Conservation (phyloP, 1,140 invertebrate species). For the Drosophila kanapiae region DNA sequence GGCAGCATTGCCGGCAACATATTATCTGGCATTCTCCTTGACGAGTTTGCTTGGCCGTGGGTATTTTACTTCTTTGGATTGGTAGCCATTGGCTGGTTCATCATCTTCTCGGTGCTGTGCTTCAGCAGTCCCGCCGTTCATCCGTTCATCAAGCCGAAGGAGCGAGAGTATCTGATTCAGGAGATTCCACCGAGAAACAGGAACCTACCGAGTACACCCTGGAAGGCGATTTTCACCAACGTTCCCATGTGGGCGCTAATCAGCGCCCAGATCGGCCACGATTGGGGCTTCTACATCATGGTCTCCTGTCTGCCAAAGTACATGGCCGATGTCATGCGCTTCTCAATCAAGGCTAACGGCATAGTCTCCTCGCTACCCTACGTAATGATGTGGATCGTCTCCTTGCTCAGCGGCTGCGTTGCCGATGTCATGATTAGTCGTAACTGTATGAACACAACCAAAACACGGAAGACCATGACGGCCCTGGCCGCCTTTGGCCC, state of each 20-base stretch:
- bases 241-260: slow-evolving; percentile 87
- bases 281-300: slow-evolving; percentile 95
- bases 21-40: slow-evolving; percentile 89
- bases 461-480: slow-evolving; percentile 20
- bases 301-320: slow-evolving; percentile 92
- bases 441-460: slow-evolving; percentile 11
- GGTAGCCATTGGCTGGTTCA: slow-evolving; percentile 89
- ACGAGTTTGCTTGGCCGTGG: slow-evolving; percentile 88
- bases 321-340: slow-evolving; percentile 53
- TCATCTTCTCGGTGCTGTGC: slow-evolving; percentile 85
- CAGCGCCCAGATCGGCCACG: slow-evolving; percentile 89
- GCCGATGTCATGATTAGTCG: slow-evolving; percentile 52
- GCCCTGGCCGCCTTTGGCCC: slow-evolving; percentile 44
- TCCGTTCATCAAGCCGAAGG: slow-evolving; percentile 89
- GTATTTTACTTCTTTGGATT: slow-evolving; percentile 93
- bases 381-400: slow-evolving; percentile 54
- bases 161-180: slow-evolving; percentile 88
- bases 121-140: slow-evolving; percentile 88
- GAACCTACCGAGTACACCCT: slow-evolving; percentile 85
- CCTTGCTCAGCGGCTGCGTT: slow-evolving; percentile 34
- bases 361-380: slow-evolving; percentile 63
- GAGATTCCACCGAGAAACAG: slow-evolving; percentile 37
- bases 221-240: slow-evolving; percentile 88
- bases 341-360: slow-evolving; percentile 52
- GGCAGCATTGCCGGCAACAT: slow-evolving; percentile 90